Evolutionary conservation across 2,797 vertebrate species (phyloP), one percentile per base, ranked within the genome.

Genomic region (Sebastes taczanowskii): DNA sequence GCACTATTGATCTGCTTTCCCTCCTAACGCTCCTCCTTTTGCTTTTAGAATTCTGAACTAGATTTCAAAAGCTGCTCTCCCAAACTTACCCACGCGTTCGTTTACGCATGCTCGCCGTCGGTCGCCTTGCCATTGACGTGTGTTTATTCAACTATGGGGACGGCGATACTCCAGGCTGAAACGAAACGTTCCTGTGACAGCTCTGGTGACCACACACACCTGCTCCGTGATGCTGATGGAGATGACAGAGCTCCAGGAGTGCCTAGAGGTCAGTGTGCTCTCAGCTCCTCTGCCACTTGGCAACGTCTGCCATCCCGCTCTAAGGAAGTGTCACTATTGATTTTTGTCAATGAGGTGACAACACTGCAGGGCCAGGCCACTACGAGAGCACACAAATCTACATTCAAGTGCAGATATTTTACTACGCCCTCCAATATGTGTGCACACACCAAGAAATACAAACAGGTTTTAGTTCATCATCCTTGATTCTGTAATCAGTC

Each of bases 251-350:
- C 86, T 89, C 80, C 89, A 81, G 90, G 83, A 88, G 42, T 67
- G 85, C 86, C 91, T 86, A 59, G 58, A 83, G 90, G 89, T 91
- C 83, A 73, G 58, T 23, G 79, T 29, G 73, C 87, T 88, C 78
- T 85, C 77, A 67, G 78, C 82, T 72, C 53, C 81, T 75, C 79
- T 74, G 61, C 83, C 88, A 85, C 87, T 88, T 81, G 86, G 80
- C 77, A 78, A 85, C 72, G 79, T 85, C 85, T 83, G 77, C 72
- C 78, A n/a, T 89, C 80, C 76, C 59, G 90, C 91, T 94, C 84
- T 64, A 74, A 92, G 93, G 89, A 92, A 86, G 82, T 93, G 94
- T 94, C 93, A 87, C 79, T 67, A 87, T 89, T 72, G 83, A 92
- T 95, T 91, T 90, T 86, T 81, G 82, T 90, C 88, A 86, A 22